Conservation (phyloP, 2,888 invertebrate species). For the Omphaloscelis lunosa region DNA sequence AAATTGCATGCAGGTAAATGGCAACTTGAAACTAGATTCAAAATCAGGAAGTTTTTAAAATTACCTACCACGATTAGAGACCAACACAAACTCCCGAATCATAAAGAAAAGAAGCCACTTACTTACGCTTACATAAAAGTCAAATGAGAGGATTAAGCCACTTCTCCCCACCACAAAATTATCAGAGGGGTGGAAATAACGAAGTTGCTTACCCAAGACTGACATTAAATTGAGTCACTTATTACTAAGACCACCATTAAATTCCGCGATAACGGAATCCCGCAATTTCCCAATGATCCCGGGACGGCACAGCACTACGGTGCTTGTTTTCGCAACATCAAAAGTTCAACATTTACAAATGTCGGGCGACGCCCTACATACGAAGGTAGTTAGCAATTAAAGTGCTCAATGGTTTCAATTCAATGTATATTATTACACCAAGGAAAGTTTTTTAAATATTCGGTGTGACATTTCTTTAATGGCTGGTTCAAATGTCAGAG, state of each 20-base stretch:
- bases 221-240: slow-evolving; percentile 58
- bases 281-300: slow-evolving; percentile 42
- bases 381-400: slow-evolving; percentile 68
- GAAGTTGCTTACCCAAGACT: slow-evolving; percentile 61
- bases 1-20: neutral
- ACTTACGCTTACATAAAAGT: slow-evolving; percentile 60
- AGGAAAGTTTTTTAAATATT: slow-evolving; percentile 54
- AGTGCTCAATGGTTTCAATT: slow-evolving; percentile 54
- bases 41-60: slow-evolving; percentile 1
- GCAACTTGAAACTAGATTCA: neutral
- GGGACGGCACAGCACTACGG: slow-evolving; percentile 41
- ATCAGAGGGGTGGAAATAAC: slow-evolving; percentile 57
- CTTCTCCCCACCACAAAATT: slow-evolving; percentile 42
- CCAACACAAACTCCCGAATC: slow-evolving; percentile 43
- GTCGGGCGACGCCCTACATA: slow-evolving; percentile 73
- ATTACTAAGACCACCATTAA: slow-evolving; percentile 61
- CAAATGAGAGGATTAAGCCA: slow-evolving; percentile 54
- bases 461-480: slow-evolving; percentile 63
- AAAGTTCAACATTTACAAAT: slow-evolving; percentile 76
- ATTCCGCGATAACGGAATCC: slow-evolving; percentile 59
- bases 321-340: slow-evolving; percentile 66
- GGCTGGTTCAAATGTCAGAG: slow-evolving; percentile 64
- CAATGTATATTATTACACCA: slow-evolving; percentile 35
- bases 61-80: neutral
- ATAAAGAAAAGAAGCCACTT: slow-evolving; percentile 47